Evolutionary conservation across 2,113 vertebrate species (phyloP).

Genomic region (Kobus ellipsiprymnus): DNA sequence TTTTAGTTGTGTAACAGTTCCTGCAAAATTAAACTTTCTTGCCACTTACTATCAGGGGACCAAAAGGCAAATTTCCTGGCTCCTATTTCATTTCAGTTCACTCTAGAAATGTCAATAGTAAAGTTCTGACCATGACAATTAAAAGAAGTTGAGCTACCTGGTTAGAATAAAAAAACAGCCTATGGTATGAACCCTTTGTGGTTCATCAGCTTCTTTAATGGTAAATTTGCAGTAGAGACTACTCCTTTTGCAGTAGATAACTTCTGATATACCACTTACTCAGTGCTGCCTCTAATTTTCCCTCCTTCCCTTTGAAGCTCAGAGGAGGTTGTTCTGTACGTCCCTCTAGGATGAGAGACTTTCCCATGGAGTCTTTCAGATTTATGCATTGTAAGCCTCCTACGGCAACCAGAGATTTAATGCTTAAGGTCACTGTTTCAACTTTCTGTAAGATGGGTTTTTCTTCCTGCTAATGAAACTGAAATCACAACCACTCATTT

Average conservation of each 20-base stretch:
- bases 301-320: background rate
- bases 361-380: background rate
- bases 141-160: background rate
- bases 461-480: background rate
- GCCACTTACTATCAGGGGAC: background rate
- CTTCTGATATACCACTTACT: background rate
- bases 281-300: background rate
- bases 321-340: background rate
- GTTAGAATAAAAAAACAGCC: constrained; percentile 33
- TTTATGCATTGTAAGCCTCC: background rate
- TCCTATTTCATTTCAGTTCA: constrained; percentile 19
- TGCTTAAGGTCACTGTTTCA: background rate
- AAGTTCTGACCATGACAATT: constrained; percentile 29
- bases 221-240: background rate
- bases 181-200: background rate
- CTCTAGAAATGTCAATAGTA: constrained; percentile 25
- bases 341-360: background rate
- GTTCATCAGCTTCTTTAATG: background rate
- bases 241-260: background rate
- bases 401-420: background rate
- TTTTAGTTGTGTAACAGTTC: background rate
- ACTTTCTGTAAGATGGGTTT: background rate
- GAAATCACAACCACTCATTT: background rate
- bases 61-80: constrained; percentile 27
- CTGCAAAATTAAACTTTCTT: constrained; percentile 44